Conservation (phyloP, 37 sponge, comb jelly and placozoan genomes). For the Bolinopsis microptera region DNA sequence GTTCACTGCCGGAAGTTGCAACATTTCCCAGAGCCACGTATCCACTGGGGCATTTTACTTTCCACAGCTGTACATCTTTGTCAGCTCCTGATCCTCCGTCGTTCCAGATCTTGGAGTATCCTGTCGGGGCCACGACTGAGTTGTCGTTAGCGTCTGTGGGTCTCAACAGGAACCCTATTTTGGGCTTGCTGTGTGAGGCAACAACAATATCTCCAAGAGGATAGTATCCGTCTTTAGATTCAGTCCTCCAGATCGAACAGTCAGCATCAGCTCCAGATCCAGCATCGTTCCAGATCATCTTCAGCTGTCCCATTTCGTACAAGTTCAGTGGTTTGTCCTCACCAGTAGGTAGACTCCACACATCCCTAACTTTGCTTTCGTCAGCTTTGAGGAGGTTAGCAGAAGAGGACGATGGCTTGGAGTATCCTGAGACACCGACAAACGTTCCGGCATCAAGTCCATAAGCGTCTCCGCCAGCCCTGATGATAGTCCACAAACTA, state of each 20-base stretch:
- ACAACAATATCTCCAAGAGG: neutral
- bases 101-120: neutral
- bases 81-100: neutral
- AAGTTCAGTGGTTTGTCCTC: neutral
- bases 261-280: neutral
- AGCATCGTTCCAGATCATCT: neutral
- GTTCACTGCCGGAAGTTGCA: neutral
- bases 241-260: neutral
- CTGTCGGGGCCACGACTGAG: neutral
- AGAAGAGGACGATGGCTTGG: neutral
- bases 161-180: neutral
- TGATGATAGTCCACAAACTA: neutral
- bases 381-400: neutral
- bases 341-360: neutral
- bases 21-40: neutral
- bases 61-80: neutral
- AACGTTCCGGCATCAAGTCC: neutral
- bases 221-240: neutral
- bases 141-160: neutral
- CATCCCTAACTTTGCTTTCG: neutral
- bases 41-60: neutral
- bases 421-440: neutral
- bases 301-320: neutral
- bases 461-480: neutral
- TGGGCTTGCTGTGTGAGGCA: neutral